Percentiles rank a stretch among this genome's conserved stretches.
These are phyloP conservation scores for Dynastes grantii DNA, from an alignment of 2,888 invertebrate genomes.

Conservation along the genomic window DNA sequence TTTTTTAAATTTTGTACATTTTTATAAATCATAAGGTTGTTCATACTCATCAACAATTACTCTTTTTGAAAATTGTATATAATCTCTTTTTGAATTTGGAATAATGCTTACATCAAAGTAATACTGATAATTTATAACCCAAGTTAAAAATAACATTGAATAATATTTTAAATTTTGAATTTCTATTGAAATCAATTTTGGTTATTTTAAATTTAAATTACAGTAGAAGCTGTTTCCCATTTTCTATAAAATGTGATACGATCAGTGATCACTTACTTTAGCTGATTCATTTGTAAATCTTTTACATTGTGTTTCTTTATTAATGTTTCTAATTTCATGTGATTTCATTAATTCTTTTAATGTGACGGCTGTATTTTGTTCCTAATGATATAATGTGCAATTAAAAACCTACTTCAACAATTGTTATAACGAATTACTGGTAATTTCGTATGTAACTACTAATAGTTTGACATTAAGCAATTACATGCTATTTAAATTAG, in stretches of 20 bases:
- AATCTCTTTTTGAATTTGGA: not conserved
- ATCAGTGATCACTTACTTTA: not conserved
- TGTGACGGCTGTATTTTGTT: too few species aligned
- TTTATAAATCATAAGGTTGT: not conserved
- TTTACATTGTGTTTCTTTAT: not conserved
- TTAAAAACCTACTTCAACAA: too few species aligned
- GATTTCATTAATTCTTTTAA: too few species aligned
- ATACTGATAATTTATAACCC: too few species aligned
- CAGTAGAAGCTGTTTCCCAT: not conserved
- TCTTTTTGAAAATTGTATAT: not conserved
- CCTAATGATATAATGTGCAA: too few species aligned
- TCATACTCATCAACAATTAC: not conserved
- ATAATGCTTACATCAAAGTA: too few species aligned
- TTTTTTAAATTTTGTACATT: slow-evolving; percentile 7
- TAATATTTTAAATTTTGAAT: not conserved
- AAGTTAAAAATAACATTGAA: too few species aligned
- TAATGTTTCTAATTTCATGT: not conserved
- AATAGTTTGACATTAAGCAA: too few species aligned
- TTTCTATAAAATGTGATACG: too few species aligned
- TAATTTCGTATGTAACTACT: too few species aligned
- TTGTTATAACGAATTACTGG: too few species aligned
- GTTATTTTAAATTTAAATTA: not conserved
- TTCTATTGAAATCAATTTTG: not conserved
- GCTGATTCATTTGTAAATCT: not conserved
- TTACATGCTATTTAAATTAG: too few species aligned